Evolutionary conservation across 2,888 invertebrate species (phyloP), one percentile per base, ranked within the genome.

Genomic region (Smittia sp.): DNA sequence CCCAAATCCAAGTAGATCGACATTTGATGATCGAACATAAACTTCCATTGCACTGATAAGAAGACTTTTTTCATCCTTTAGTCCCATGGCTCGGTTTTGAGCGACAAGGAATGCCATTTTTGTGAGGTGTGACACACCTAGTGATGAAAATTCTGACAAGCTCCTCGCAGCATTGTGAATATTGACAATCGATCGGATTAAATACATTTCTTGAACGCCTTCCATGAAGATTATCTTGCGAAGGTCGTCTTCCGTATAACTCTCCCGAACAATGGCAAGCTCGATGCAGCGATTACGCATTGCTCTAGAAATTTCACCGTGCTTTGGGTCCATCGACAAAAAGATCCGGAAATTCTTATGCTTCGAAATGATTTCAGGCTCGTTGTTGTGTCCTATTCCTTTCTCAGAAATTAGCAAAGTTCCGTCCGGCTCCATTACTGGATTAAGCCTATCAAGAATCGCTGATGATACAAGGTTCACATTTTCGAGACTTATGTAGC

Each of bases 221-320:
- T 83, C 81, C 46, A 81, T 79, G 75, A 82, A 80, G 0, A 88
- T 80, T 75, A 88, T 79, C 46, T 85, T 84, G 76, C 84, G 84
- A 74, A 85, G 79, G 78, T 89, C 88, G 73, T 82, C 80, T 11
- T 76, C 73, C 13, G 77, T 78, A 65, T 80, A 80, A 18, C 74
- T 75, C 82, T 92, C 79, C 20, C 78, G 78, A 18, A 75, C 75
- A 1, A 82, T 22, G 0, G 79, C 78, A 77, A 99, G 90, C 85
- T 99, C 99, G 0, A 99, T 89, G 1, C 98, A 97, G 78, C 99
- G 87, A 82, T 99, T 99, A 75, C 98, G 87, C 99, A 99, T 99
- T 0, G 99, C 99, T 77, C 94, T 88, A 0, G 99, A 99, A 76
- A 99, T 92, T 82, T 97, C 96, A 0, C 99, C 99, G 82, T 93